These are phyloP conservation scores for Menidia menidia DNA, from an alignment of 2,797 vertebrate species.

Conservation along the genomic window DNA sequence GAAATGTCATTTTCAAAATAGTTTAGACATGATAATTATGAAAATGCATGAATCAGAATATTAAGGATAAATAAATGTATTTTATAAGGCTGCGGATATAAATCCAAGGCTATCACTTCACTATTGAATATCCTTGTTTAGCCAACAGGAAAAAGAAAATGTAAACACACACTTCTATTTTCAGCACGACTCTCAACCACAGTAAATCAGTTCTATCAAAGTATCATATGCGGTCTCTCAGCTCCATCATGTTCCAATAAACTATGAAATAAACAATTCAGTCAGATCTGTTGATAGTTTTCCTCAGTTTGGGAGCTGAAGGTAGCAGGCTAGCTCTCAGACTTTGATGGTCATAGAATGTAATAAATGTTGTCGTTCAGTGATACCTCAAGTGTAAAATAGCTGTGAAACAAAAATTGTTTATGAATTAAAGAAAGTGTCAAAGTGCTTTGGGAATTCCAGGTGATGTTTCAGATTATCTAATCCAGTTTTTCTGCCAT, in stretches of 20 bases:
- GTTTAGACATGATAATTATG: too few relatives aligned
- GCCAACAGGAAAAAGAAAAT: background rate
- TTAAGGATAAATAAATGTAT: constrained; percentile 7
- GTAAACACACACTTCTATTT: background rate
- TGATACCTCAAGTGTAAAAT: too few relatives aligned
- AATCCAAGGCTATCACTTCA: constrained; percentile 5
- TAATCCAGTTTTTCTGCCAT: too few relatives aligned
- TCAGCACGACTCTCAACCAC: background rate
- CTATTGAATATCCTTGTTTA: background rate
- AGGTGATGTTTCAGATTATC: too few relatives aligned
- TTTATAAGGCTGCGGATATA: constrained; percentile 6
- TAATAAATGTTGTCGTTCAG: too few relatives aligned
- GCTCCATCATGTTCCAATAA: background rate
- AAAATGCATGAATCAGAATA: background rate
- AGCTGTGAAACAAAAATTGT: too few relatives aligned
- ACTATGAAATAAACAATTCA: background rate
- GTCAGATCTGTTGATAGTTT: background rate
- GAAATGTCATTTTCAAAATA: too few relatives aligned
- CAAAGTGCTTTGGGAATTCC: background rate
- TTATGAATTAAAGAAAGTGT: background rate
- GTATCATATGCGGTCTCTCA: background rate
- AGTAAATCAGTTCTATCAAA: background rate
- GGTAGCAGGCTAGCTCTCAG: too few relatives aligned
- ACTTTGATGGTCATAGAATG: too few relatives aligned
- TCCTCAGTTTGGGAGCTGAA: too few relatives aligned